Evolutionary conservation across 2,797 vertebrate genomes (phyloP).

Genomic region (Paedocypris micromegethes): DNA sequence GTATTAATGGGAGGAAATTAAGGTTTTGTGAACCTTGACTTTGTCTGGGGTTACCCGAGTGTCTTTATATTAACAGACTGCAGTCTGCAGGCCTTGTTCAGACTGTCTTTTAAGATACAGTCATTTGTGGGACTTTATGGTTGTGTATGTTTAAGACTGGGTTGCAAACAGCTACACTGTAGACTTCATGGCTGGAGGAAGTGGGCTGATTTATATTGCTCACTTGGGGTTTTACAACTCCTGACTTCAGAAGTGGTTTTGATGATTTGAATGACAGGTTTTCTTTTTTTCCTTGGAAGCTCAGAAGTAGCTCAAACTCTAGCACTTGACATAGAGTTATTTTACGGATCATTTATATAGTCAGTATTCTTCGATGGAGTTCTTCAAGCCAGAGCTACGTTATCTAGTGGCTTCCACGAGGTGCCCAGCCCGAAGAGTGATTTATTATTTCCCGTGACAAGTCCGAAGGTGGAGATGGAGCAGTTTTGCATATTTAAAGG

Average conservation of each 20-base stretch:
- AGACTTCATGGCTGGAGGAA: constrained; percentile 11
- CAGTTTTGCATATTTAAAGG: constrained; percentile 32
- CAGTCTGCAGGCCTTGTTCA: constrained; percentile 35
- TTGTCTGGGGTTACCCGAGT: constrained; percentile 56
- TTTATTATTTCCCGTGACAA: constrained; percentile 46
- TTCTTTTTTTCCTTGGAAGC: constrained; percentile 39
- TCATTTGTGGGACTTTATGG: neutral
- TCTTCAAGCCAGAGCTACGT: constrained; percentile 21
- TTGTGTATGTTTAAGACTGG: neutral
- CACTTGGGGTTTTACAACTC: constrained; percentile 27
- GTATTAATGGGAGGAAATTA: constrained; percentile 73
- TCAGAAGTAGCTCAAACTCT: constrained; percentile 54
- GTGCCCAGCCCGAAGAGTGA: constrained; percentile 39
- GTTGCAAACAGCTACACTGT: neutral
- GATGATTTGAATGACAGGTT: constrained; percentile 54
- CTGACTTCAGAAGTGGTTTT: constrained; percentile 45
- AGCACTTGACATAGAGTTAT: constrained; percentile 59
- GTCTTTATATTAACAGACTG: constrained; percentile 52
- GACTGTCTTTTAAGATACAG: constrained; percentile 3
- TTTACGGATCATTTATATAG: constrained; percentile 42
- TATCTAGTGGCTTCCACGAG: constrained; percentile 40
- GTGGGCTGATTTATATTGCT: neutral
- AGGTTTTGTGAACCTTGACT: constrained; percentile 67
- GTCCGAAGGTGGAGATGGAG: constrained; percentile 37
- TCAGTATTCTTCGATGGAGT: constrained; percentile 23